Evolutionary conservation across 2,888 invertebrate species (phyloP).

Genomic region (Pachymerium ferrugineum): DNA sequence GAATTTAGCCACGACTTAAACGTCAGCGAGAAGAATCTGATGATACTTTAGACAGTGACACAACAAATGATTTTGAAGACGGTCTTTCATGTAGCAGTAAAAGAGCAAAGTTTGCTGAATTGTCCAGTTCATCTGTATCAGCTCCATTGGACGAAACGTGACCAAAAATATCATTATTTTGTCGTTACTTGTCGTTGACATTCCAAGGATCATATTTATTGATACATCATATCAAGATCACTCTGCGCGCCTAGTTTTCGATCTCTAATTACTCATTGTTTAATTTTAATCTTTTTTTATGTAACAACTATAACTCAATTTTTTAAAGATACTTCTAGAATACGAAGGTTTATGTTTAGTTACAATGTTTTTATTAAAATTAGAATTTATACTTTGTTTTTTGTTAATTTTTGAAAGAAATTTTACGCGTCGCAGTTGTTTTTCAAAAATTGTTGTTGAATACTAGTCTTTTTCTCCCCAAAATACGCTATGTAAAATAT

Average conservation of each 20-base stretch:
- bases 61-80: neutral
- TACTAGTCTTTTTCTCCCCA: too few species aligned
- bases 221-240: neutral
- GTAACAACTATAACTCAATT: too few species aligned
- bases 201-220: neutral
- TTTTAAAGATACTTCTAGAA: too few species aligned
- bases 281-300: too few species aligned
- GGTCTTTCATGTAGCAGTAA: neutral
- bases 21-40: constrained; percentile 35
- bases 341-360: too few species aligned
- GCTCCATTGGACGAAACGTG: neutral
- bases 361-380: too few species aligned
- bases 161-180: neutral
- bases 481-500: too few species aligned
- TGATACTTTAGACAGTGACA: constrained; percentile 33
- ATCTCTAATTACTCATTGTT: too few species aligned
- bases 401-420: too few species aligned
- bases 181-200: neutral
- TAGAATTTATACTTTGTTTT: too few species aligned
- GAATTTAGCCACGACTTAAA: constrained; percentile 30
- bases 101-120: neutral
- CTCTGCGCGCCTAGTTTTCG: neutral
- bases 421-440: too few species aligned
- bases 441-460: too few species aligned
- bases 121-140: neutral